Conservation (phyloP, 2,888 invertebrate species). For the Lymantria monacha region DNA sequence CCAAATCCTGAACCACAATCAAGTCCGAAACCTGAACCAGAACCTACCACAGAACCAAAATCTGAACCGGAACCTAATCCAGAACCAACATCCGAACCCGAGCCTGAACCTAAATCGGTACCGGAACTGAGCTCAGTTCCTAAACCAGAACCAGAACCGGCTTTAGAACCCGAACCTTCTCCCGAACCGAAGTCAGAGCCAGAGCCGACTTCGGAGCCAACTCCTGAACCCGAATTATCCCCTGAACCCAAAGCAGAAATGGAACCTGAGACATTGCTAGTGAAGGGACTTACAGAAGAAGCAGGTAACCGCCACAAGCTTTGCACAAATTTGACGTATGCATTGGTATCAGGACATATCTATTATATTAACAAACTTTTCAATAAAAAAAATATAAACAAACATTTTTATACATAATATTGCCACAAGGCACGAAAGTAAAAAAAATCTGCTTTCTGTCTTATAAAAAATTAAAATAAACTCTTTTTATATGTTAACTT, state of each 20-base stretch:
- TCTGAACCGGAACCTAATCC: slow-evolving; percentile 57
- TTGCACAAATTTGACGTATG: slow-evolving; percentile 42
- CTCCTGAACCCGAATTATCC: slow-evolving; percentile 67
- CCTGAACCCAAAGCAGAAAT: slow-evolving; percentile 67
- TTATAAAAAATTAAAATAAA: too few species aligned
- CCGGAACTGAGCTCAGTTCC: slow-evolving; percentile 34
- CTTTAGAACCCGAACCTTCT: slow-evolving; percentile 58
- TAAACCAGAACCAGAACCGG: slow-evolving; percentile 20
- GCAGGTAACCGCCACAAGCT: slow-evolving; percentile 74
- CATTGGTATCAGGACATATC: slow-evolving; percentile 16
- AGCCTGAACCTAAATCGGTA: slow-evolving; percentile 47
- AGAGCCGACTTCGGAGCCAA: slow-evolving; percentile 65
- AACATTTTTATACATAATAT: background rate
- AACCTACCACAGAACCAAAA: slow-evolving; percentile 53
- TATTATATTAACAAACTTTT: background rate
- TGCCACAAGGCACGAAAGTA: too few species aligned
- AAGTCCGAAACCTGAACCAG: slow-evolving; percentile 49
- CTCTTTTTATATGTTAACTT: too few species aligned
- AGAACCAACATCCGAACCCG: slow-evolving; percentile 24
- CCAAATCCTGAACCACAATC: slow-evolving; percentile 42
- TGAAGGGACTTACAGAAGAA: slow-evolving; percentile 76
- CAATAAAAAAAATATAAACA: background rate
- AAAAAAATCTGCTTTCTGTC: too few species aligned
- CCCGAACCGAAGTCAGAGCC: slow-evolving; percentile 66
- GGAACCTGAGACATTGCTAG: slow-evolving; percentile 75